Base-by-base conservation (phyloP, 2,888 invertebrate species). In the Hesperia comma region DNA sequence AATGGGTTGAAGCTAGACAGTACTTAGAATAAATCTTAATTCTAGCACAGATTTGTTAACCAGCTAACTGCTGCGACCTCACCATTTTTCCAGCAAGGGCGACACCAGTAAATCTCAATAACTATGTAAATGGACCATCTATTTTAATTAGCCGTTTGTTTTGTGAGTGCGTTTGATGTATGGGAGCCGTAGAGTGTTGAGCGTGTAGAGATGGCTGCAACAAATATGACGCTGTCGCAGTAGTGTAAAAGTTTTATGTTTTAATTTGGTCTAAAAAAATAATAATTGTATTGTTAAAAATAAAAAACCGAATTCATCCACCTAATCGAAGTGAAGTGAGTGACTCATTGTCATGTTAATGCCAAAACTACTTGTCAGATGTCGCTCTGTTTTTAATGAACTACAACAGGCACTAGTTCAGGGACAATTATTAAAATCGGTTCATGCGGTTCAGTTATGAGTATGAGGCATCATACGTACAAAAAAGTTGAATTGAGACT, bases 61-160 rank as follows among this genome's bases (percentile, higher is more conserved):
- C 63, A 15, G 26, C 19, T 37, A 37, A 21, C 37, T 17, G 46
- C 17, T 8, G 26, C 26, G 37, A 37, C 21, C 58, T 37, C 33
- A 43, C 32, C 58, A 54, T 61, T 68, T 61, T 68, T 68, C 26
- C 58, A 37, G n/a, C 33, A 61, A 68, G 55, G 66, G 61, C 69
- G 67, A 66, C 61, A 67, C 74, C 75, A 80, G 77, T 86, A 86
- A 90, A 87, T 86, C 86, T 83, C 79, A 81, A 82, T 85, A 82
- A 83, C 80, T 86, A 86, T 85, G 85, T 86, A 88, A 89, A 87
- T 85, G 83, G 86, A 79, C 82, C 88, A 87, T 90, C 87, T 87
- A 87, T 91, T 91, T 90, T 91, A 92, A 92, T 92, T 91, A 91
- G 86, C 75, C 76, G 72, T 75, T 78, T 75, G 80, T 78, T 84